Evolutionary conservation across 2,113 vertebrate species (phyloP).

Genomic region (Crotalus viridis): DNA sequence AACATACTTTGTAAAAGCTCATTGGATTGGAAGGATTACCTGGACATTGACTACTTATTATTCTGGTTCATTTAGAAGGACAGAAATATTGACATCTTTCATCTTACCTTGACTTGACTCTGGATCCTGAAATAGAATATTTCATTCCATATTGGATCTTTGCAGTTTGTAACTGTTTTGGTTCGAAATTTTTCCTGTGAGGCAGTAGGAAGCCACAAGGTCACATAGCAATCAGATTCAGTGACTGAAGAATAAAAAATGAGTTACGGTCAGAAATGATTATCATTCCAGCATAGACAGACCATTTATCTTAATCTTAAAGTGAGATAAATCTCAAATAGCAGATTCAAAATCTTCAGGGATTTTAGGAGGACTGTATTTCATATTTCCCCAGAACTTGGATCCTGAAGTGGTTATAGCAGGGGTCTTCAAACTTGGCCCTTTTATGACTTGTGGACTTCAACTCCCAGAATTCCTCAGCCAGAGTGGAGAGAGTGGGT

Average conservation of each 20-base stretch:
- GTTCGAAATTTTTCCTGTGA: slow-evolving; percentile 65
- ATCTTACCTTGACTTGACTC: slow-evolving; percentile 71
- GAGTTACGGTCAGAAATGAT: not conserved
- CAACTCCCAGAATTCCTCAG: too few relatives aligned
- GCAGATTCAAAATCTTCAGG: not conserved
- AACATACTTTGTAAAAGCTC: not conserved
- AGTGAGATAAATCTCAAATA: not conserved
- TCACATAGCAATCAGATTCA: slow-evolving; percentile 74
- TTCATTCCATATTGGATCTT: slow-evolving; percentile 77
- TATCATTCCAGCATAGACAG: not conserved
- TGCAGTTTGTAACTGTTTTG: slow-evolving; percentile 65
- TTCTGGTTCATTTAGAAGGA: not conserved
- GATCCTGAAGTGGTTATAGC: not conserved
- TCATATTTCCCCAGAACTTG: not conserved
- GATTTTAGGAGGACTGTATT: not conserved
- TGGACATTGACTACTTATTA: not conserved
- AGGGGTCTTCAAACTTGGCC: too few relatives aligned
- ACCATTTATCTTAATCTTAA: not conserved
- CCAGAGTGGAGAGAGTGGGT: not conserved
- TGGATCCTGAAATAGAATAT: slow-evolving; percentile 72
- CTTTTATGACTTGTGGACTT: too few relatives aligned
- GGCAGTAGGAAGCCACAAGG: slow-evolving; percentile 73
- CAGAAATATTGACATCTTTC: not conserved
- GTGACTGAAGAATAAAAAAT: slow-evolving; percentile 51
- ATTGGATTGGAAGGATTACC: not conserved